Conservation (phyloP, 2,113 vertebrate species). For the Xiphophorus maculatus region DNA sequence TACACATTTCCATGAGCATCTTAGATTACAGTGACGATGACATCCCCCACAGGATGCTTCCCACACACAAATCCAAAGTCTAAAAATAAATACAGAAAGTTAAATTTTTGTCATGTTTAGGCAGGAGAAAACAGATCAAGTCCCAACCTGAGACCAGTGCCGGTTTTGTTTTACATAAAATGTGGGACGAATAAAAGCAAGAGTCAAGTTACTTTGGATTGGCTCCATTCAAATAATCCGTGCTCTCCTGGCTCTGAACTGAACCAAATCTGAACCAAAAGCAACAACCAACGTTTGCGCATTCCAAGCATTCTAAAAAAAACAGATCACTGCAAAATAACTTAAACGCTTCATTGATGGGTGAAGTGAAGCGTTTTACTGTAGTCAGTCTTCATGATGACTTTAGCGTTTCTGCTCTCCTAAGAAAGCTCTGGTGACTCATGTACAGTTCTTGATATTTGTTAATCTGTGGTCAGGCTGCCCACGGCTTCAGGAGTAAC, state of each 20-base stretch:
- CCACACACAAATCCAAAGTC: no score
- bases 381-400: not conserved
- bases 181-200: no score
- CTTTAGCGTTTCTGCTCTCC: not conserved
- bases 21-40: no score
- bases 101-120: not conserved
- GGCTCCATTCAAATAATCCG: no score
- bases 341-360: not conserved
- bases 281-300: not conserved
- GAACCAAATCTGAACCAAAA: no score
- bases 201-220: no score
- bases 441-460: conserved; percentile 39
- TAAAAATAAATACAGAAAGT: no score
- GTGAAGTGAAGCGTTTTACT: not conserved
- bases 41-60: no score
- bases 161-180: not conserved
- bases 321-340: no score
- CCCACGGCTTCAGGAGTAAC: conserved; percentile 1
- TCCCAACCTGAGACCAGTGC: conserved; percentile 6
- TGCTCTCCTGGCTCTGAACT: no score
- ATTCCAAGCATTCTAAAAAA: not conserved
- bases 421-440: not conserved
- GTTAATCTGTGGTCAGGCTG: conserved; percentile 26
- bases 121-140: conserved; percentile 3
- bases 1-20: not conserved